Evolutionary conservation across 2,888 invertebrate genomes (phyloP), one percentile per base, ranked within the genome.

Genomic region (Drosophila kanekoi): DNA sequence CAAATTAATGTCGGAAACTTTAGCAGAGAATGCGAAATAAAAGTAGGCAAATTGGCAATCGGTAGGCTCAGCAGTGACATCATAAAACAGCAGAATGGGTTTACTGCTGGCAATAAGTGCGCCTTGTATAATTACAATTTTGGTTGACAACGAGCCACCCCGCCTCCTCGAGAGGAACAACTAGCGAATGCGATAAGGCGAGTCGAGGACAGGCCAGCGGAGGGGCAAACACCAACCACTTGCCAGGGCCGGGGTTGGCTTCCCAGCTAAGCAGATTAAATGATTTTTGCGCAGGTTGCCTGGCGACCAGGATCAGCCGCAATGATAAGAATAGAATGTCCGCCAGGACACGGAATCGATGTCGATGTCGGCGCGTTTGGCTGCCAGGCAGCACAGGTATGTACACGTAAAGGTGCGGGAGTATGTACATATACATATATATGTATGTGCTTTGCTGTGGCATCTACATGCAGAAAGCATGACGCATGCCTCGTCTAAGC

Each of bases 211-310:
- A 16, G 13, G 13, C 23, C 6, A 23, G 4, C 14, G 70, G 51
- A 32, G 11, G 9, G 33, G 11, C 63, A 52, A 33, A 6, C 4
- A 13, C 18, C 35, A 52, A 16, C n/a, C n/a, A 10, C n/a, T 28
- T 18, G 23, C 13, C 23, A 37, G 44, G 3, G 44, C 28, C 40
- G 23, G 16, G 38, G 53, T 44, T 44, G 23, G 20, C 71, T 4
- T 52, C 8, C 58, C 23, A 54, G 64, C 63, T 83, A 87, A 87
- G 82, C 88, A 79, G 88, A 85, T 82, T 82, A 85, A 81, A 81
- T 87, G 64, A 70, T 72, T 70, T 63, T 49, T 63, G 61, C 54
- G 62, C 69, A 35, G 48, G 75, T 75, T 87, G 77, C 82, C 82
- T 44, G 77, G 88, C 63, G 59, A 74, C 82, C 72, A 57, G 86